Base-by-base conservation (phyloP, 2,797 vertebrate genomes). In the Pseudochirops cupreus region DNA sequence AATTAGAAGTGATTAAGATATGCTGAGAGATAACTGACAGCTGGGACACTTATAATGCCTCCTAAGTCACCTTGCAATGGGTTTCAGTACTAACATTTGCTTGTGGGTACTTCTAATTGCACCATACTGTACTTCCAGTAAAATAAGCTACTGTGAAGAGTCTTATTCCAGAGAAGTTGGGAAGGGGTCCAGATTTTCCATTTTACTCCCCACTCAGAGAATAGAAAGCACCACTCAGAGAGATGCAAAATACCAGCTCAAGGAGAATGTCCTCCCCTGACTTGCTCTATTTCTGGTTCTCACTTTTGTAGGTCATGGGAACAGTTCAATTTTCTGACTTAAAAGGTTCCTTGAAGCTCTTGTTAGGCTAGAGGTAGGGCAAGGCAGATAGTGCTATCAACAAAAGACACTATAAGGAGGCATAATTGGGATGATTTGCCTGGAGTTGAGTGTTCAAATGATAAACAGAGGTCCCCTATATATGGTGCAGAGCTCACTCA, bases 391-490 rank as follows among this genome's bases (percentile, higher is more conserved):
- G 54, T 39, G 87, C 67, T 90, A 74, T 82, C 33, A 89, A 54
- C 26, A 54, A 91, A 95, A 54, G 90, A 90, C 24, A 26, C 74
- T 55, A 87, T 91, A 96, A 95, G 90, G 94, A 93, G 56, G 39
- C 13, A 91, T 50, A 91, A 33, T 62, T 92, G 91, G 52, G 91
- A 33, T 95, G 89, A 91, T 94, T 91, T 95, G 74, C 92, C 90
- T 94, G 53, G 12, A 56, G 94, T 82, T 90, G 92, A 94, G 93
- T 93, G 90, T 7, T 92, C 18, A 6, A 94, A 93, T 55, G 93
- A 90, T 89, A 95, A 93, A 93, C 91, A 13, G 10, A 93, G 82
- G 95, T 90, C 46, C 4, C 74, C 91, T 62, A 21, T 1, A 26
- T 59, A 95, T 93, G 62, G 67, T n/a, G 29, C 56, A 92, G 53